Evolutionary conservation across 2,888 invertebrate genomes (phyloP).

Genomic region (Atherix ibis): DNA sequence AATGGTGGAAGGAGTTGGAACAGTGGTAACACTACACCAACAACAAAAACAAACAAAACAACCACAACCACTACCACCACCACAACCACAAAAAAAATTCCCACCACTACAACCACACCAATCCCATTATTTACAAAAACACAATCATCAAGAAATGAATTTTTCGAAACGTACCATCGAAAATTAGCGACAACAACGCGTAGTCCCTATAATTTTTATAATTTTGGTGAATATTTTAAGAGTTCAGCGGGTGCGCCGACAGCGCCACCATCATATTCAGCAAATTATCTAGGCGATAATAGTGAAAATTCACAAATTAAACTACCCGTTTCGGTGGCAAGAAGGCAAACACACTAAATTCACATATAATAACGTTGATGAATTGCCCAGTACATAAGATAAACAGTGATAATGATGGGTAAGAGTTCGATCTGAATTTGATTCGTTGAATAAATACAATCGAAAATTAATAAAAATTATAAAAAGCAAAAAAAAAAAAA

Average conservation of each 20-base stretch:
- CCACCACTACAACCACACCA: conserved; percentile 2
- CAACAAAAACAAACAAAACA: conserved; percentile 7
- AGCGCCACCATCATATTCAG: conserved; percentile 30
- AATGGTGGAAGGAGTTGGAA: conserved; percentile 1
- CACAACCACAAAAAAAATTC: conserved; percentile 1
- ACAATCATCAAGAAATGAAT: conserved; percentile 16
- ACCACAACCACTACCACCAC: conserved; percentile 4
- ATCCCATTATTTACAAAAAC: conserved; percentile 2
- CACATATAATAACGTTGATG: too few relatives aligned
- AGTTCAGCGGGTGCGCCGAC: conserved; percentile 1
- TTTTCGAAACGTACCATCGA: conserved; percentile 29
- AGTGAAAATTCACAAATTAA: too few relatives aligned
- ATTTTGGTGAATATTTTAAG: conserved; percentile 20
- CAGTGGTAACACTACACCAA: conserved; percentile 3
- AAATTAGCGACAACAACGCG: conserved; percentile 38
- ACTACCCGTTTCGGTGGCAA: conserved; percentile 17
- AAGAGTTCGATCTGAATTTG: too few relatives aligned
- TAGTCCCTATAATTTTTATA: conserved; percentile 36
- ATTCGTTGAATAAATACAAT: too few relatives aligned
- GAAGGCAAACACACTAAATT: too few relatives aligned
- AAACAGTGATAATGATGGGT: too few relatives aligned
- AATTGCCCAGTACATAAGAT: too few relatives aligned
- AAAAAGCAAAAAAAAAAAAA: too few relatives aligned
- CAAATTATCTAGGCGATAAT: conserved; percentile 35
- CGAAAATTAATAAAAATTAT: too few relatives aligned